Percentiles rank a stretch among this genome's conserved stretches.
phyloP scores from a whole-genome alignment of 2,888 invertebrate species.

The Ecdyonurus torrentis region DNA sequence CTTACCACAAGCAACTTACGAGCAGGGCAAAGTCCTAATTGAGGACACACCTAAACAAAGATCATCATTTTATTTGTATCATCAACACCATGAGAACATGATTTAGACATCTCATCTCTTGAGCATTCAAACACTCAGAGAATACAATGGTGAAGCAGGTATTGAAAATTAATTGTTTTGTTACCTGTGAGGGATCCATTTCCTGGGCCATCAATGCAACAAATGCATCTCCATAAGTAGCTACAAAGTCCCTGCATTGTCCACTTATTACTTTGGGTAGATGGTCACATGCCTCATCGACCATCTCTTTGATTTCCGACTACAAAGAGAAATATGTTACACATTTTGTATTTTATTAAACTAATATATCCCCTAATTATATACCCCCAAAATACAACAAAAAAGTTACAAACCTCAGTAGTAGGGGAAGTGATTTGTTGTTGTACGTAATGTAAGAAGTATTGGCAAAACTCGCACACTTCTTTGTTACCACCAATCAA shows the following conservation, averaged over 20 bases:
- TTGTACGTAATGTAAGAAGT: constrained; percentile 64
- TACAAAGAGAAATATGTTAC: constrained; percentile 24
- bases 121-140: too few relatives aligned
- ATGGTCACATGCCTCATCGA: constrained; percentile 50
- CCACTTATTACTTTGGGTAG: constrained; percentile 42
- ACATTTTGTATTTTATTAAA: not conserved
- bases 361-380: not conserved
- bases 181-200: constrained; percentile 54
- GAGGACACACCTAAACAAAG: constrained; percentile 48
- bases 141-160: too few relatives aligned
- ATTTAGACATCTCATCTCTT: too few relatives aligned
- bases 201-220: constrained; percentile 62
- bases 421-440: constrained; percentile 46
- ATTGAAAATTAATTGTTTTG: too few relatives aligned
- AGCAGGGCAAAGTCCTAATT: constrained; percentile 47
- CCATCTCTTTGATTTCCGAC: constrained; percentile 47
- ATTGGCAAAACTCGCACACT: constrained; percentile 64
- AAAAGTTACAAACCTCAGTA: constrained; percentile 37
- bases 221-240: constrained; percentile 61
- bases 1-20: constrained; percentile 30
- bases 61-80: too few relatives aligned
- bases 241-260: constrained; percentile 57
- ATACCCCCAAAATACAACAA: not conserved
- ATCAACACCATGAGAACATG: too few relatives aligned
- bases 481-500: constrained; percentile 26